Evolutionary conservation across 1,140 invertebrate genomes (phyloP), one percentile per base, ranked within the genome.

Genomic region (Harlomillsia oculata): DNA sequence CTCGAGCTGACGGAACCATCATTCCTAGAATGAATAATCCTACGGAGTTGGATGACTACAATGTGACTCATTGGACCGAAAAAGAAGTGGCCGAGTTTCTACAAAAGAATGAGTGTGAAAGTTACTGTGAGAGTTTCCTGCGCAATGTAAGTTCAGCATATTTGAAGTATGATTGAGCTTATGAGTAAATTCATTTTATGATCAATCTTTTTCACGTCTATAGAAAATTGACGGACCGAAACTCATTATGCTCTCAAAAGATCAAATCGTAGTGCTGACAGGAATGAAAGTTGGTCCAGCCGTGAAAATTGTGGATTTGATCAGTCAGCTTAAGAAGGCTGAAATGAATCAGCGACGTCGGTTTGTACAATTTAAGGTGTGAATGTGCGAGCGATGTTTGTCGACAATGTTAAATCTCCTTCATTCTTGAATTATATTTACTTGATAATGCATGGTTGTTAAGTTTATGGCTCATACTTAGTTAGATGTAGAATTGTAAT

Each of bases 261-360:
- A 93, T 68, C 82, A 93, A 72, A 87, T 94, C 50, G 83, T 93
- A 62, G 84, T 85, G 67, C 75, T 92, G 28, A 83, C 90, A 13
- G 84, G 87, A 60, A 91, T 89, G 77, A 95, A 94, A 78, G 87
- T 95, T 52, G 92, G 92, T 4, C 90, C 91, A 6, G 91, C 89
- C 5, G 69, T 95, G 23, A 95, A 95, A 76, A 93, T 96, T 69
- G 87, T 81, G 67, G 88, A 94, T 74, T 77, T 96, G 37, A 88
- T 95, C 65, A 82, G 86, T 67, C 86, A 90, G 67, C 75, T 92
- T 14, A 88, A 88, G 74, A 82, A 81, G 67, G 85, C 85, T 78
- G 79, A 86, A 45, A 85, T 6, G 62, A 55, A n/a, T 46, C 41
- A 23, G 53, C 53, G 3, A 20, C 48, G 28, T 48, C 43, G 3